Base-by-base conservation (phyloP, 1,140 invertebrate genomes). In the Apocrypta bakeri region DNA sequence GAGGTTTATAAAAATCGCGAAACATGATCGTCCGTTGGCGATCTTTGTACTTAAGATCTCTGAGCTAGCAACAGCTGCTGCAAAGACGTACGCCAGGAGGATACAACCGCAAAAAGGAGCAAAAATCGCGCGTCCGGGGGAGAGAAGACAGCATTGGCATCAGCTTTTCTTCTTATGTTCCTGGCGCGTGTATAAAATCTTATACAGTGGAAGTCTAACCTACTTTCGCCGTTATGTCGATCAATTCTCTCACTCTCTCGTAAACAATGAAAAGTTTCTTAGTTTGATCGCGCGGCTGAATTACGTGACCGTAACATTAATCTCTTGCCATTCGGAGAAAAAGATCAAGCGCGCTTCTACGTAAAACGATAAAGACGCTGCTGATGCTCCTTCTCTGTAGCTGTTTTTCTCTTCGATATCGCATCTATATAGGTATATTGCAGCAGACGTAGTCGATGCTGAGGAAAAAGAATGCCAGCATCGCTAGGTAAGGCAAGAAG, bases 191-290 rank as follows among this genome's bases (percentile, higher is more conserved):
- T 48, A 75, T 31, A 75, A 75, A 75, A 75, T 75, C 48, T n/a
- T 9, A n/a, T n/a, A n/a, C n/a, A n/a, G n/a, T n/a, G 37, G 63
- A 64, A 24, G 29, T 40, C 21, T 56, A 72, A 72, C 78, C 78
- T 61, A 79, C 66, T 79, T 79, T 79, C 78, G 40, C 68, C 78
- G 78, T 72, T 71, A 79, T 42, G 37, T 25, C 56, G 76, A 68
- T 48, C 37, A 64, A 6, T 6, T 14, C 37, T 42, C 63, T 8
- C 25, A 24, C 64, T 79, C 79, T 72, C 17, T 48, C 61, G 71
- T 66, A 83, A 64, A 79, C 82, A 83, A 74, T 83, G 78, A 83
- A 68, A 83, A 74, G 76, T 64, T 48, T 66, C 75, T 73, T 40
- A 8, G 61, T 66, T 79, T 63, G 82, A 78, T 83, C 66, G 29